A percentile compares a stretch with the other conserved stretches of the same genome.
Conservation (phyloP, 2,113 vertebrate species). For the Sorex araneus region DNA sequence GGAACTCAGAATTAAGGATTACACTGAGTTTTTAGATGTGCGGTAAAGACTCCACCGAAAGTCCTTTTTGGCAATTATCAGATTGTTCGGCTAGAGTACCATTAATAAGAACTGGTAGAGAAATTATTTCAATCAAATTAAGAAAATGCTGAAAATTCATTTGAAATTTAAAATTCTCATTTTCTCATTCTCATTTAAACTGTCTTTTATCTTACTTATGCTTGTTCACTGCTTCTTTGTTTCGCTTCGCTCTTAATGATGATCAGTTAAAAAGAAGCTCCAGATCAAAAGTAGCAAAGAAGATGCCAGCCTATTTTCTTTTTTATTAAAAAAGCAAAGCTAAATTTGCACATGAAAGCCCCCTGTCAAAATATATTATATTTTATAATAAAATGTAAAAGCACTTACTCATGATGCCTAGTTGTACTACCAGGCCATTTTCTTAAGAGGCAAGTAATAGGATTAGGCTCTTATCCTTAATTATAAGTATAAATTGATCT, state of each 20-base stretch:
- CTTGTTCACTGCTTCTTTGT: slow-evolving; percentile 28
- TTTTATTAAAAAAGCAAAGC: neutral
- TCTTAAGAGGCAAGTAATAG: slow-evolving; percentile 33
- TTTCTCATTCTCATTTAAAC: slow-evolving; percentile 53
- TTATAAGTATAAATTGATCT: neutral
- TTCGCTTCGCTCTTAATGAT: slow-evolving; percentile 2
- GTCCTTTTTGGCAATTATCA: neutral
- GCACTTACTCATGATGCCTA: neutral
- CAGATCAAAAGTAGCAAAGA: neutral
- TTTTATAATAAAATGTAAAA: neutral
- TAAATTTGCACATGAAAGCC: neutral
- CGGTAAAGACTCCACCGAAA: neutral
- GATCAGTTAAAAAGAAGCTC: neutral
- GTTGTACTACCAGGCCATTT: neutral
- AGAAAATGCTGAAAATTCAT: slow-evolving; percentile 38
- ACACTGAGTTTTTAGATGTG: slow-evolving; percentile 21
- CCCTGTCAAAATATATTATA: neutral
- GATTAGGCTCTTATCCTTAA: neutral
- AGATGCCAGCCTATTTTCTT: neutral
- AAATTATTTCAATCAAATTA: slow-evolving; percentile 42
- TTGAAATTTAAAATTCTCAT: slow-evolving; percentile 40
- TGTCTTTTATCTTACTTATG: neutral
- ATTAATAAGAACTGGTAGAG: neutral
- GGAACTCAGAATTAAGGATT: neutral
- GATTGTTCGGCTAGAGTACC: neutral